A percentile compares a stretch with the other conserved stretches of the same genome.
These are phyloP conservation scores for Drosophila watanabei DNA, from an alignment of 1,140 invertebrate species.

Conservation along the genomic window DNA sequence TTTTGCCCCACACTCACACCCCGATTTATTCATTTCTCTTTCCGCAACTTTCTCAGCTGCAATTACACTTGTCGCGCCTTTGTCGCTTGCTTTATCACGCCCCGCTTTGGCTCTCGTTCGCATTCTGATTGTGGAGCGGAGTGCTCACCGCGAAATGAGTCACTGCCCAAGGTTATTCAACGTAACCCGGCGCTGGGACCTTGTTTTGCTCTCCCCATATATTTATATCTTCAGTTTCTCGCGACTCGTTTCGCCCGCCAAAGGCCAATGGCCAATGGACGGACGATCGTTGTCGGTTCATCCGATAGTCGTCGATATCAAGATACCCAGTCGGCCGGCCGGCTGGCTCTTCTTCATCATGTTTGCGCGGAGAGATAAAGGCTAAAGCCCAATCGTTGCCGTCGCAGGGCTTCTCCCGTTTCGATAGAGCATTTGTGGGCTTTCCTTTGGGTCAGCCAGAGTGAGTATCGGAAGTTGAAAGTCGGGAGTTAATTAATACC, in stretches of 20 bases:
- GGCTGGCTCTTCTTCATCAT: background rate
- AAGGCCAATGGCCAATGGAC: slow-evolving; percentile 61
- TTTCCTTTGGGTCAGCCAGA: slow-evolving; percentile 18
- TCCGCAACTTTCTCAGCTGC: slow-evolving; percentile 7
- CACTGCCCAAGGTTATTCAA: slow-evolving; percentile 59
- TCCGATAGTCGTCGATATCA: slow-evolving; percentile 49
- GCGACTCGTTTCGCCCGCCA: slow-evolving; percentile 21
- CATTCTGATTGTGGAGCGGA: slow-evolving; percentile 38
- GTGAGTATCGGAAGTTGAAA: no score
- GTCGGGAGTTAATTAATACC: background rate
- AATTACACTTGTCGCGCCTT: slow-evolving; percentile 28
- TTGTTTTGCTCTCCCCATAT: slow-evolving; percentile 23
- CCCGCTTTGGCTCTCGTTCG: slow-evolving; percentile 23
- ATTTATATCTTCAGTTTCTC: slow-evolving; percentile 16
- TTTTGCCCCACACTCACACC: slow-evolving; percentile 2
- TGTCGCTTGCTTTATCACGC: slow-evolving; percentile 20
- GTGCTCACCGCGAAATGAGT: slow-evolving; percentile 41
- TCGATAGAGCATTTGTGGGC: slow-evolving; percentile 25
- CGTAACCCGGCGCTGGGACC: slow-evolving; percentile 29
- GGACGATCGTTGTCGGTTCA: slow-evolving; percentile 44
- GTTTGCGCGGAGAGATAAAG: slow-evolving; percentile 17
- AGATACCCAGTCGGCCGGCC: slow-evolving; percentile 1
- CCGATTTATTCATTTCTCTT: slow-evolving; percentile 4
- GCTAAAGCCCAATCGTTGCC: background rate
- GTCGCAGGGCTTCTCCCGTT: slow-evolving; percentile 34